Percentiles rank a stretch among this genome's conserved stretches.
Evolutionary conservation across 2,888 invertebrate genomes (phyloP).

Genomic region (Theretra japonica): DNA sequence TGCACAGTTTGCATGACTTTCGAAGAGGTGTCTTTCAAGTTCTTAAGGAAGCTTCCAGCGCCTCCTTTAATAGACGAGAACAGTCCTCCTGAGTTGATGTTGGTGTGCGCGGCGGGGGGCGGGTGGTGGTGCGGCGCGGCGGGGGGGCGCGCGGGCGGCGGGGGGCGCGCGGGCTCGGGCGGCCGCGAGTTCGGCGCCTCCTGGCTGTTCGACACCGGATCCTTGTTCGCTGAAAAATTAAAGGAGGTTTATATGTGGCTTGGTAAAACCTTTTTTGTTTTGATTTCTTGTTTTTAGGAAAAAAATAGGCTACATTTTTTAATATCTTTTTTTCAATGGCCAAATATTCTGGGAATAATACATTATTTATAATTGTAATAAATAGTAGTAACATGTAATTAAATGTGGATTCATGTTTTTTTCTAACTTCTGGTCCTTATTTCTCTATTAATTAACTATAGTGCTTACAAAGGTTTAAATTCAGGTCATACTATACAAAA

Average conservation of each 20-base stretch:
- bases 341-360: too few relatives aligned
- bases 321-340: too few relatives aligned
- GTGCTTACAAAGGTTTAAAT: background rate
- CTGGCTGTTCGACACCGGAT: slow-evolving; percentile 55
- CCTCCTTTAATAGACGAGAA: slow-evolving; percentile 96
- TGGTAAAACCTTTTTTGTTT: background rate
- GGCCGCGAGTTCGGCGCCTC: slow-evolving; percentile 65
- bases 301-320: too few relatives aligned
- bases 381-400: background rate
- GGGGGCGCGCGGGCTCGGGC: slow-evolving; percentile 67
- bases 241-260: slow-evolving; percentile 18
- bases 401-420: background rate
- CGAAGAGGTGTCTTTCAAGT: slow-evolving; percentile 97
- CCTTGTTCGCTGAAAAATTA: slow-evolving; percentile 64
- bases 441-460: background rate
- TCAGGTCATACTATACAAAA: slow-evolving; percentile 44
- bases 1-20: slow-evolving; percentile 99
- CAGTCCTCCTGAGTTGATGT: slow-evolving; percentile 84
- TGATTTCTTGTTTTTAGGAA: background rate
- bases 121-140: slow-evolving; percentile 51
- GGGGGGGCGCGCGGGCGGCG: slow-evolving; percentile 63
- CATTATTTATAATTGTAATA: too few relatives aligned
- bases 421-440: background rate
- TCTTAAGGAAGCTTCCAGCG: slow-evolving; percentile 96
- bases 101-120: slow-evolving; percentile 56